These are phyloP conservation scores for Sprattus sprattus DNA, from an alignment of 2,113 vertebrate genomes.

Conservation along the genomic window DNA sequence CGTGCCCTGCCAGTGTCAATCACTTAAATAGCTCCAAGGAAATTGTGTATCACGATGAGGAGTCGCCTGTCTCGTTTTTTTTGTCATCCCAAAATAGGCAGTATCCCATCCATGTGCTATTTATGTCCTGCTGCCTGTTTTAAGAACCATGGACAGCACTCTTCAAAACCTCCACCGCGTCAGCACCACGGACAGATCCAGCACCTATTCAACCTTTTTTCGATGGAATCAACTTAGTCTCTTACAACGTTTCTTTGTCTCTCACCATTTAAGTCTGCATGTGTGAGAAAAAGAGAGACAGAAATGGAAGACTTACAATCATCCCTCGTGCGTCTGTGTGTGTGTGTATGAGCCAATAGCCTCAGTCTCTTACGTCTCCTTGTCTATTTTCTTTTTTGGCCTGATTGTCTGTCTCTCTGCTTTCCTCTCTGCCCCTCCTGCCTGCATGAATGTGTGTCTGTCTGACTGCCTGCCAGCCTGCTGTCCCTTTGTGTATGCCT, in stretches of 20 bases:
- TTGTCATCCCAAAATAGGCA: background rate
- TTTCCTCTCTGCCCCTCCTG: too few relatives aligned
- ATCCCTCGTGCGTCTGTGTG: background rate
- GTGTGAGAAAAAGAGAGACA: background rate
- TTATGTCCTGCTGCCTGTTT: background rate
- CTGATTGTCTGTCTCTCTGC: too few relatives aligned
- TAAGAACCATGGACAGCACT: background rate
- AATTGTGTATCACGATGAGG: background rate
- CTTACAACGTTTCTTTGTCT: background rate
- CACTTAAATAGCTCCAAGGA: background rate
- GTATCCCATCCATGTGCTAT: background rate
- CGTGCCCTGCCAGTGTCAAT: background rate
- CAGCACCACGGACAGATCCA: background rate
- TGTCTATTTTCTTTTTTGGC: background rate
- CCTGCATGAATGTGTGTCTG: background rate
- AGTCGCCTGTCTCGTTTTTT: background rate
- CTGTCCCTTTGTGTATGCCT: too few relatives aligned
- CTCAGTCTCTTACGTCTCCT: background rate
- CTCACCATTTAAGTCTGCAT: background rate
- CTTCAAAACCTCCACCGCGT: background rate
- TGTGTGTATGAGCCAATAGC: background rate
- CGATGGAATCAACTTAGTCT: background rate
- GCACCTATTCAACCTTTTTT: background rate
- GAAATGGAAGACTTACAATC: background rate
- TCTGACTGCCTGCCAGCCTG: background rate